Percentiles rank a stretch among this genome's conserved stretches.
Conservation (phyloP, 2,113 vertebrate species). For the Trichechus manatus region DNA sequence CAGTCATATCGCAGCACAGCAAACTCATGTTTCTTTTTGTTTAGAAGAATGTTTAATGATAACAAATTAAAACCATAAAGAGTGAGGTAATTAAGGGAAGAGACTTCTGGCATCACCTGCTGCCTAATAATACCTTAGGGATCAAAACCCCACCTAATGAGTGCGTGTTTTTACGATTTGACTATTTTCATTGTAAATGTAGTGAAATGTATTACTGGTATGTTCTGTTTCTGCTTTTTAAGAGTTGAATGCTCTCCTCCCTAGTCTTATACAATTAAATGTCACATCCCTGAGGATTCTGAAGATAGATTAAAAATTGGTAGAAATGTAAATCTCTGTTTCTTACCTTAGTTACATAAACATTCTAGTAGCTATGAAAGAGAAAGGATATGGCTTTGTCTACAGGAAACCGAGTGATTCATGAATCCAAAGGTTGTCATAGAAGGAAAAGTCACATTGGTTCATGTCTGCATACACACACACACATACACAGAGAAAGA, state of each 20-base stretch:
- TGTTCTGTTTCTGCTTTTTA: conserved; percentile 32
- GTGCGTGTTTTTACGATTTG: conserved; percentile 61
- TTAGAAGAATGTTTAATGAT: conserved; percentile 66
- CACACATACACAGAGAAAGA: not conserved
- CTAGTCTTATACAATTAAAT: conserved; percentile 44
- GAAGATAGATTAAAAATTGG: conserved; percentile 67
- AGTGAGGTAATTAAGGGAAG: conserved; percentile 76
- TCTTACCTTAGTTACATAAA: not conserved
- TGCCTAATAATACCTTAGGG: conserved; percentile 67
- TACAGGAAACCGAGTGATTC: not conserved
- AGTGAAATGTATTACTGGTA: conserved; percentile 44
- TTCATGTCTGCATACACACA: not conserved
- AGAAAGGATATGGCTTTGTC: not conserved
- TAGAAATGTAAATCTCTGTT: conserved; percentile 41
- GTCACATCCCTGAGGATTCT: conserved; percentile 1
- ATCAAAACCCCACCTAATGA: conserved; percentile 69
- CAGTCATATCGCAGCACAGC: conserved; percentile 1
- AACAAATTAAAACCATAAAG: conserved; percentile 68
- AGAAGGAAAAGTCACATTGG: not conserved
- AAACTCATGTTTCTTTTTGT: conserved; percentile 57
- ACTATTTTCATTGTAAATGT: conserved; percentile 28
- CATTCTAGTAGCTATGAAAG: not conserved
- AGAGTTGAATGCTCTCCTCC: conserved; percentile 51
- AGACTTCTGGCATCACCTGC: conserved; percentile 75
- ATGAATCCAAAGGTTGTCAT: not conserved